phyloP scores from a whole-genome alignment of 2,888 invertebrate species.

The Atrina japonica region DNA sequence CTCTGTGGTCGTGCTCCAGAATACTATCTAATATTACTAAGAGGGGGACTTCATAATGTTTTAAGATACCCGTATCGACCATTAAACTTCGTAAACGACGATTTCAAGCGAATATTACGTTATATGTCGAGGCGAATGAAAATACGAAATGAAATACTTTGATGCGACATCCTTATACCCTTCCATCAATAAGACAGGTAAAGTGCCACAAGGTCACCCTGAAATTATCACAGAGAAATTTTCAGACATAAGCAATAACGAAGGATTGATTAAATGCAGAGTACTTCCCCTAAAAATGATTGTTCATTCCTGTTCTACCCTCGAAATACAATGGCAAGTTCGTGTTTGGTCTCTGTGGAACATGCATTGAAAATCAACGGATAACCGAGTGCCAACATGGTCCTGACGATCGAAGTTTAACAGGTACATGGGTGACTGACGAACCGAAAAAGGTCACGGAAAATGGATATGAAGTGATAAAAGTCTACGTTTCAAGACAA shows the following conservation, averaged over 20 bases:
- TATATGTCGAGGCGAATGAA: constrained; percentile 49
- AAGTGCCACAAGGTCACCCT: constrained; percentile 62
- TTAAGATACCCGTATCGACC: no score
- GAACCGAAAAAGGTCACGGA: constrained; percentile 38
- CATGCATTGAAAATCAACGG: constrained; percentile 40
- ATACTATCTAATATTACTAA: no score
- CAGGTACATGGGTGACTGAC: constrained; percentile 47
- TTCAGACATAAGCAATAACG: constrained; percentile 48
- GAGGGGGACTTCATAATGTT: no score
- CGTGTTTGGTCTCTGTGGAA: constrained; percentile 77
- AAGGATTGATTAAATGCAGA: constrained; percentile 64
- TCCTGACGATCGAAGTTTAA: constrained; percentile 29
- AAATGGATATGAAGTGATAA: constrained; percentile 33
- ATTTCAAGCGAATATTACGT: no score
- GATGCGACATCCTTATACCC: constrained; percentile 67
- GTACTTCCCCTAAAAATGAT: constrained; percentile 59
- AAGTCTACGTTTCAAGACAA: constrained; percentile 39
- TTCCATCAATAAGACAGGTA: constrained; percentile 57
- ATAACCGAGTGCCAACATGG: constrained; percentile 18
- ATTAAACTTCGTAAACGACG: no score
- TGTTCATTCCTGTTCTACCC: constrained; percentile 74
- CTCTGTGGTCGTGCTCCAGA: no score
- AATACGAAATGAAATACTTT: constrained; percentile 61
- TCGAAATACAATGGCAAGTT: constrained; percentile 66
- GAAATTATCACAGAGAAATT: constrained; percentile 60